These are phyloP conservation scores for Exephanes ischioxanthus DNA, from an alignment of 2,888 invertebrate genomes.

Conservation along the genomic window DNA sequence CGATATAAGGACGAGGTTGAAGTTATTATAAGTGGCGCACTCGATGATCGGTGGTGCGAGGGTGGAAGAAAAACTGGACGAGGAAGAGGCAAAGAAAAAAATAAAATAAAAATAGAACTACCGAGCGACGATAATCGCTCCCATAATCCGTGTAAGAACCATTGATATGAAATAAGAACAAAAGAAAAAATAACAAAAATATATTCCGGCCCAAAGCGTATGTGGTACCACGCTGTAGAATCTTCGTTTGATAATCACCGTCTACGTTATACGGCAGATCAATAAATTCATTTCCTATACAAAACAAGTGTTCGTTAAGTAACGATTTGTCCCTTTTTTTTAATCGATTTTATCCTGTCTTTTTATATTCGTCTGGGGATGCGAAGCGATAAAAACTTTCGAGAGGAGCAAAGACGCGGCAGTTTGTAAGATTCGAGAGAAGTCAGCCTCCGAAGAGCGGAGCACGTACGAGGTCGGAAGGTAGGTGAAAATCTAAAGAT, in stretches of 20 bases:
- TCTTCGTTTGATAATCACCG: constrained; percentile 67
- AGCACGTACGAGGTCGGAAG: background rate
- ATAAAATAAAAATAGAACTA: constrained; percentile 56
- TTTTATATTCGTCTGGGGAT: background rate
- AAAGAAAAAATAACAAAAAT: constrained; percentile 45
- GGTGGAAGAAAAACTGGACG: constrained; percentile 8
- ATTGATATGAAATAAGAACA: constrained; percentile 56
- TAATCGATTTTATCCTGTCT: background rate
- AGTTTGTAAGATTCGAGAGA: background rate
- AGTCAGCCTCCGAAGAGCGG: background rate
- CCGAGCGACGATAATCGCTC: constrained; percentile 58
- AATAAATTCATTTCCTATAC: constrained; percentile 66
- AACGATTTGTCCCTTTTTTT: background rate
- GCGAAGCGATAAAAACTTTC: background rate
- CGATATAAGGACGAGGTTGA: constrained; percentile 55
- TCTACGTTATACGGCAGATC: constrained; percentile 59
- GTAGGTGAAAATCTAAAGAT: constrained; percentile 13
- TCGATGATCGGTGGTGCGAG: constrained; percentile 15
- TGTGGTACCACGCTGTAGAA: constrained; percentile 70
- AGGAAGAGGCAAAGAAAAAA: constrained; percentile 17
- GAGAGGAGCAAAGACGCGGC: background rate
- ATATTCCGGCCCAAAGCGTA: constrained; percentile 66
- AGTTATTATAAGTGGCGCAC: constrained; percentile 36
- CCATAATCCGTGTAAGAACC: constrained; percentile 60
- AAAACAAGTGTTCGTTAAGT: constrained; percentile 2